Conservation (phyloP, 2,113 vertebrate species). For the Ranitomeya variabilis region DNA sequence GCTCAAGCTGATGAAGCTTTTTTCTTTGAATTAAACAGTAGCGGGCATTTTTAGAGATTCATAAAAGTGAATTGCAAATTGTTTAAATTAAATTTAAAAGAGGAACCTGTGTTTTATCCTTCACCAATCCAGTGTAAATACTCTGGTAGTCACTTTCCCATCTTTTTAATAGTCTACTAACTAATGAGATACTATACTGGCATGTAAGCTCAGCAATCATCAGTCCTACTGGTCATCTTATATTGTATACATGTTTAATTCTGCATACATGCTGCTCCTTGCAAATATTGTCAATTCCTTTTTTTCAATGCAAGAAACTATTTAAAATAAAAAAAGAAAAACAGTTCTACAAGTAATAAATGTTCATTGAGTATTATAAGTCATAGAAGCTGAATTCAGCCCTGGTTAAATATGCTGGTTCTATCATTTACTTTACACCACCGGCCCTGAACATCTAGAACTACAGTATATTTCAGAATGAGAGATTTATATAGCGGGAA, state of each 20-base stretch:
- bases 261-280: background rate
- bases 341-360: background rate
- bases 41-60: too few species aligned
- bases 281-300: background rate
- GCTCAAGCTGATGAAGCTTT: too few species aligned
- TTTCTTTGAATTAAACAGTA: too few species aligned
- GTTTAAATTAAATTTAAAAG: too few species aligned
- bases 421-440: constrained; percentile 13
- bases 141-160: too few species aligned
- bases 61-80: too few species aligned
- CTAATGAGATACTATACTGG: too few species aligned
- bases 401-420: background rate
- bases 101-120: too few species aligned
- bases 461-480: constrained; percentile 40
- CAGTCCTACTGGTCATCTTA: background rate
- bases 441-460: constrained; percentile 9
- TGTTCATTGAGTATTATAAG: background rate
- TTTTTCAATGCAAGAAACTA: background rate
- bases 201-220: too few species aligned
- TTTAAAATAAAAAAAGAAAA: background rate
- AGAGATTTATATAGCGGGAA: constrained; percentile 34
- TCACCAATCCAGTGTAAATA: too few species aligned
- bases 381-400: background rate
- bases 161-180: too few species aligned
- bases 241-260: background rate